Percentiles rank a stretch among this genome's conserved stretches.
Conservation (phyloP, 2,888 invertebrate genomes). For the Drosophila fungiperda region DNA sequence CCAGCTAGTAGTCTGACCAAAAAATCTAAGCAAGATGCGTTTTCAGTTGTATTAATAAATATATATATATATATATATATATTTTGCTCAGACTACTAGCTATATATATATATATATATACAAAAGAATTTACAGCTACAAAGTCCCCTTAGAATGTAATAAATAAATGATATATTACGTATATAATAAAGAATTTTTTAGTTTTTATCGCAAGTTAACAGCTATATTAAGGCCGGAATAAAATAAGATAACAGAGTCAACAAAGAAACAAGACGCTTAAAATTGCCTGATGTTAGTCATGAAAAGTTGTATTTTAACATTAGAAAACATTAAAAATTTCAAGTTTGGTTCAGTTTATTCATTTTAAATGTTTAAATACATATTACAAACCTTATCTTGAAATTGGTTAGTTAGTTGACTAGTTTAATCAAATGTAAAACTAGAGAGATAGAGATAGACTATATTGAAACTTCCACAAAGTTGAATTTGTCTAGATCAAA, state of each 20-base stretch:
- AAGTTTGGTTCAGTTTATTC: no score
- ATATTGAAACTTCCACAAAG: background rate
- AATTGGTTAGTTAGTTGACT: no score
- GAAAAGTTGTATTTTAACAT: background rate
- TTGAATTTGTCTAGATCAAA: background rate
- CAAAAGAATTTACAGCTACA: background rate
- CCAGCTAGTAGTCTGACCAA: constrained; percentile 8
- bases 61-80: background rate
- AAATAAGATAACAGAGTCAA: background rate
- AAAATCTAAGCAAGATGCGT: constrained; percentile 38
- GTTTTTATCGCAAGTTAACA: background rate
- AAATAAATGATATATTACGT: background rate
- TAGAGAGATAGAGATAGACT: background rate
- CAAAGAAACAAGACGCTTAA: background rate
- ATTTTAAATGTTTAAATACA: no score
- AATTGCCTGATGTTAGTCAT: background rate
- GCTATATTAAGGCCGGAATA: background rate
- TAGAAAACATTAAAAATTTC: background rate
- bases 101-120: background rate
- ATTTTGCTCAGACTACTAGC: no score
- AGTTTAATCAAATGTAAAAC: background rate
- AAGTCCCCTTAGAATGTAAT: background rate
- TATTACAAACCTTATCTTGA: no score
- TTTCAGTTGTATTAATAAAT: constrained; percentile 1
- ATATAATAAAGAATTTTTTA: background rate